These are phyloP conservation scores for Epinephelus lanceolatus DNA, from an alignment of 2,113 vertebrate genomes.

Conservation along the genomic window DNA sequence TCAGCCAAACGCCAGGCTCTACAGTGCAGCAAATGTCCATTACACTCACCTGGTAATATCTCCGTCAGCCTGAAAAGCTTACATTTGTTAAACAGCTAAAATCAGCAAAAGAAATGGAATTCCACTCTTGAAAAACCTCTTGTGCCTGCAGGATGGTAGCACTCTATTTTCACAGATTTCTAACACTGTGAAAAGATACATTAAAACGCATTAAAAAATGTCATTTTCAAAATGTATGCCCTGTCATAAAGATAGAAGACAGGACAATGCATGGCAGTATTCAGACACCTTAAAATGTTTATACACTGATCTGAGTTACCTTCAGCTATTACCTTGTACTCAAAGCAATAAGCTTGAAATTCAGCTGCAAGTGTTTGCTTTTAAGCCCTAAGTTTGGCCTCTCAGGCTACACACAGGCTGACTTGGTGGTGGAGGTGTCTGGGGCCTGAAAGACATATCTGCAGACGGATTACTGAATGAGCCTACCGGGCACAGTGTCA, in stretches of 20 bases:
- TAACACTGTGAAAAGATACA: background rate
- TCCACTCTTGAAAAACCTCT: background rate
- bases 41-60: slow-evolving; percentile 1
- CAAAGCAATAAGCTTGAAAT: background rate
- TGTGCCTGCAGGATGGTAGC: background rate
- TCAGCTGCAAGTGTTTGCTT: background rate
- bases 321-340: background rate
- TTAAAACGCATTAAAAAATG: background rate
- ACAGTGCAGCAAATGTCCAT: slow-evolving; percentile 13
- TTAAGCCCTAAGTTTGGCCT: background rate
- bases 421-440: too few species aligned
- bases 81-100: background rate
- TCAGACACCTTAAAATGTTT: background rate
- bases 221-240: background rate
- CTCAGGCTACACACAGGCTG: background rate
- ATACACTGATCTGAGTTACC: background rate
- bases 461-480: too few species aligned
- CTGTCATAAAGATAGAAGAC: background rate
- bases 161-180: background rate
- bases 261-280: background rate
- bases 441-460: too few species aligned
- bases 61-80: background rate
- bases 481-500: too few species aligned
- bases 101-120: background rate
- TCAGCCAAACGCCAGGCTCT: slow-evolving; percentile 1